Conservation (phyloP, 92 coral and sea anemone genomes). For the Porites evermanni region DNA sequence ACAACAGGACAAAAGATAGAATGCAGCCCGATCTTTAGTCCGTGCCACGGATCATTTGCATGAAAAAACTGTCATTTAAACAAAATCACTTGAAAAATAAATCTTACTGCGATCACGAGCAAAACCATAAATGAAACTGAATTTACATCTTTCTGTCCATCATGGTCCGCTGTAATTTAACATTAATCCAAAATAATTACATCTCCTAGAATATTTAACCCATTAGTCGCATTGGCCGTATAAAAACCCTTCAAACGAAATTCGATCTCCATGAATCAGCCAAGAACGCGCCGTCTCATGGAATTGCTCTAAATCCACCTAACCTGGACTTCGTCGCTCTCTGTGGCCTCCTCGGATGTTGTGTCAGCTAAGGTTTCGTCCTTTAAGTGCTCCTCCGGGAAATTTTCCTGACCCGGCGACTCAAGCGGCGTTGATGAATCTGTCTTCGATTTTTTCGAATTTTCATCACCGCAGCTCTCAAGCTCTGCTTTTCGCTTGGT, state of each 20-base stretch:
- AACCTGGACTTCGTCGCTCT: slow-evolving; percentile 43
- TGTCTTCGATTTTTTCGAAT: slow-evolving; percentile 74
- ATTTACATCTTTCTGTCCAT: background rate
- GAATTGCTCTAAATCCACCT: slow-evolving; percentile 10
- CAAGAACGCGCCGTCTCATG: slow-evolving; percentile 13
- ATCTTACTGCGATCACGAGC: background rate
- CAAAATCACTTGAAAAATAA: background rate
- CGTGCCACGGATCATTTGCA: slow-evolving; percentile 9
- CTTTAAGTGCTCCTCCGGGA: slow-evolving; percentile 11
- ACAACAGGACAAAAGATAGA: slow-evolving; percentile 30
- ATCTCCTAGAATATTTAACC: slow-evolving; percentile 5
- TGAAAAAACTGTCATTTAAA: background rate
- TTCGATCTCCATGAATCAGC: slow-evolving; percentile 9
- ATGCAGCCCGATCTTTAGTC: background rate
- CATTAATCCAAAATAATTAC: slow-evolving; percentile 31
- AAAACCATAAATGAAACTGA: background rate
- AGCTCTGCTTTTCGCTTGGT: slow-evolving; percentile 69
- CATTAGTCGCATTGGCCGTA: background rate
- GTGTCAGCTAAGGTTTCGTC: slow-evolving; percentile 51
- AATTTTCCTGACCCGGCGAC: slow-evolving; percentile 24
- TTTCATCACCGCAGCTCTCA: slow-evolving; percentile 67
- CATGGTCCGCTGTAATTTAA: slow-evolving; percentile 6
- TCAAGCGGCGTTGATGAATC: slow-evolving; percentile 31
- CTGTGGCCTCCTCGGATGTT: slow-evolving; percentile 16
- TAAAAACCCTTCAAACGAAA: slow-evolving; percentile 40